phyloP scores from a whole-genome alignment of 2,888 invertebrate genomes.

The Phymatocera aterrima region DNA sequence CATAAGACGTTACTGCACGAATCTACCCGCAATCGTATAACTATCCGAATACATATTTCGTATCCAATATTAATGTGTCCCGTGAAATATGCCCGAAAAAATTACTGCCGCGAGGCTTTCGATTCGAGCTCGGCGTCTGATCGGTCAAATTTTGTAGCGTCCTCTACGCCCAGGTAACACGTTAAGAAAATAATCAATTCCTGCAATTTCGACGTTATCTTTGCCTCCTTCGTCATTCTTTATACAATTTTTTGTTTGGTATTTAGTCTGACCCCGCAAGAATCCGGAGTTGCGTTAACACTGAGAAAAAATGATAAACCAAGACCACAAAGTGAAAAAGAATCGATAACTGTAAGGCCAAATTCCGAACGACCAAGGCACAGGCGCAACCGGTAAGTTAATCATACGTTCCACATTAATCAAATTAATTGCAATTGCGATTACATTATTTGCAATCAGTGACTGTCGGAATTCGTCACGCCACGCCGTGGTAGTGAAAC shows the following conservation, averaged over 20 bases:
- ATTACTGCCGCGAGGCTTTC: background rate
- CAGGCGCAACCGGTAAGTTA: too few species aligned
- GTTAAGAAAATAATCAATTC: background rate
- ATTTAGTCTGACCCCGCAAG: background rate
- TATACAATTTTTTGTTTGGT: background rate
- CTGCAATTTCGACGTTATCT: background rate
- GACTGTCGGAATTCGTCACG: too few species aligned
- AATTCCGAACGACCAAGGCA: background rate
- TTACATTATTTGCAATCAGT: too few species aligned
- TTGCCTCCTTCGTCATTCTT: background rate
- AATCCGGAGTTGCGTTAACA: background rate
- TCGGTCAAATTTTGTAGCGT: background rate
- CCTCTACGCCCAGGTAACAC: background rate
- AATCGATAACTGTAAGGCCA: background rate
- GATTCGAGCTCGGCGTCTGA: background rate
- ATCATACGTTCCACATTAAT: too few species aligned
- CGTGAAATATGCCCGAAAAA: background rate
- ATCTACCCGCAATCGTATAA: background rate
- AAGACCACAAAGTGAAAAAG: background rate
- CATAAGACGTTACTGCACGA: background rate
- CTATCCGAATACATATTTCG: background rate
- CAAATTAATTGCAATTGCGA: too few species aligned
- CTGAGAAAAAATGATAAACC: background rate
- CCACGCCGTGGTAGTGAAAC: too few species aligned
- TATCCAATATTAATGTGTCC: slow-evolving; percentile 16